phyloP scores from a whole-genome alignment of 2,888 invertebrate species.

The Xestoiulus laeticollis region DNA sequence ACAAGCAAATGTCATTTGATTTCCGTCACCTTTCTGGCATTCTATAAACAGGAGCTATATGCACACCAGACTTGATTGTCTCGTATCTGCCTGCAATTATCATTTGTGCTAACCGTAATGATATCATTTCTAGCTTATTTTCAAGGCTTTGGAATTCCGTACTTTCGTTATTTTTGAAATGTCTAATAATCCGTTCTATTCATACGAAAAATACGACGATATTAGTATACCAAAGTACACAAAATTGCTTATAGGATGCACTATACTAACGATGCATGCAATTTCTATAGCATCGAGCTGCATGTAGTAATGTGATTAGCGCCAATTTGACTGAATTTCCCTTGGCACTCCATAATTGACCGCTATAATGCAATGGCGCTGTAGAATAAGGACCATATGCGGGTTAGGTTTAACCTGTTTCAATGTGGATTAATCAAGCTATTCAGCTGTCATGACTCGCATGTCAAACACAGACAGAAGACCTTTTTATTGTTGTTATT shows the following conservation, averaged over 20 bases:
- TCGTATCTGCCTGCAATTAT: not conserved
- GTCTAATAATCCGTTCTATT: not conserved
- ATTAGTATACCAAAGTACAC: no score
- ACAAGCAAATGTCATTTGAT: not conserved
- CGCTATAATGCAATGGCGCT: not conserved
- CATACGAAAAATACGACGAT: no score
- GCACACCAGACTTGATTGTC: not conserved
- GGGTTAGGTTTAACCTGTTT: not conserved
- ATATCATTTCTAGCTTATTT: not conserved
- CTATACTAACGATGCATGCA: no score
- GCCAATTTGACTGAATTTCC: not conserved
- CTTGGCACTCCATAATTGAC: not conserved
- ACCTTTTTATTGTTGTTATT: slow-evolving; percentile 5
- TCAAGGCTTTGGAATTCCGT: no score
- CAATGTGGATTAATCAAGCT: not conserved
- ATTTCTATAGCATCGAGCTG: no score
- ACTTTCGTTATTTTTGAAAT: not conserved
- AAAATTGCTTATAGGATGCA: no score
- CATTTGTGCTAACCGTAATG: not conserved
- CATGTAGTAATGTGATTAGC: not conserved
- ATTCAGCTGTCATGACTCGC: not conserved
- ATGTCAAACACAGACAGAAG: not conserved
- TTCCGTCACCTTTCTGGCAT: not conserved
- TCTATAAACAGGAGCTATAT: not conserved
- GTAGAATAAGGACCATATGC: not conserved